These are phyloP conservation scores for Nothoprocta pentlandii DNA, from an alignment of 2,113 vertebrate genomes.

Conservation along the genomic window DNA sequence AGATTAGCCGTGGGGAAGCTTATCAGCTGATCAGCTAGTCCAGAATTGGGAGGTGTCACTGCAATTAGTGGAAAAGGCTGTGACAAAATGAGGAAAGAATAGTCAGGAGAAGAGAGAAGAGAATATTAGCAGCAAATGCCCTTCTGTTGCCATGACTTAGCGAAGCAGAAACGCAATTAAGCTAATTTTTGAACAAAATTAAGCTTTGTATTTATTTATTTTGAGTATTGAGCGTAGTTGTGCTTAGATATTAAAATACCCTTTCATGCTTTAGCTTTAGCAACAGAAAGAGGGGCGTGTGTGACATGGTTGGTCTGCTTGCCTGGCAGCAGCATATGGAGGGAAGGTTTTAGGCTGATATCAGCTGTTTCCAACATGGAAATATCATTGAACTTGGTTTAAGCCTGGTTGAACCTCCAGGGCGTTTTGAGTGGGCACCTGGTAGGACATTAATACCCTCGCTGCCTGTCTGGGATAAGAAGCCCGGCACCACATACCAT, in stretches of 20 bases:
- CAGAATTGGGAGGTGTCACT: constrained; percentile 61
- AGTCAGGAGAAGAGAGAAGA: not conserved
- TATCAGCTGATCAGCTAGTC: constrained; percentile 69
- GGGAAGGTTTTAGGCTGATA: constrained; percentile 60
- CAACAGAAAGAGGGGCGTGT: not conserved
- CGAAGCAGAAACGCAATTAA: not conserved
- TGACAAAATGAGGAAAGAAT: constrained; percentile 13
- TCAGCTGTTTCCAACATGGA: constrained; percentile 61
- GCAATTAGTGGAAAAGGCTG: constrained; percentile 54
- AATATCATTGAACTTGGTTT: constrained; percentile 55
- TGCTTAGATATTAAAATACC: not conserved
- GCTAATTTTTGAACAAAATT: not conserved
- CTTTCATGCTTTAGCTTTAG: not conserved
- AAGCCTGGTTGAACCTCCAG: constrained; percentile 52
- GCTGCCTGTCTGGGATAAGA: not conserved
- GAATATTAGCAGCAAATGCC: not conserved
- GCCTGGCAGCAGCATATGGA: constrained; percentile 35
- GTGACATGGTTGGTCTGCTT: not conserved
- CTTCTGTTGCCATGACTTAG: not conserved
- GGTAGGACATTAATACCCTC: constrained; percentile 24
- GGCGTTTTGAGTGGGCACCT: constrained; percentile 21
- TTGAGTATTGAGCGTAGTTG: not conserved
- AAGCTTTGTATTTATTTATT: not conserved
- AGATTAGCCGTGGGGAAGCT: constrained; percentile 65
- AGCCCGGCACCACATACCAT: not conserved